Conservation (phyloP, 1,140 invertebrate species). For the Drosophila sulfurigaster region DNA sequence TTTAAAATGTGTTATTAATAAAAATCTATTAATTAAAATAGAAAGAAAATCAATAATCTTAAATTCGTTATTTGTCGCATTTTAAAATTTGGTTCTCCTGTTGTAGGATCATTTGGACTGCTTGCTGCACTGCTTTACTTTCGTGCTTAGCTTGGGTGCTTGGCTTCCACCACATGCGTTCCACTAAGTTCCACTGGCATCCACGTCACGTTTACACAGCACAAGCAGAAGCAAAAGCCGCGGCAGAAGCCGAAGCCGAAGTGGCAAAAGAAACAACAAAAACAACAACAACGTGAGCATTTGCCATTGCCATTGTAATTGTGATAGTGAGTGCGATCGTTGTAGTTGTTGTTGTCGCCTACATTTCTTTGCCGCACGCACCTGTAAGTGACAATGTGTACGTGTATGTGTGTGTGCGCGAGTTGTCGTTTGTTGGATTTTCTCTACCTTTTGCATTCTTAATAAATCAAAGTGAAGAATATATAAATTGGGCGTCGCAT, state of each 20-base stretch:
- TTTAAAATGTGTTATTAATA: background rate
- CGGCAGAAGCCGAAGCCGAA: constrained; percentile 2
- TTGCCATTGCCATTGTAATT: constrained; percentile 59
- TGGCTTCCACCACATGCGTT: constrained; percentile 20
- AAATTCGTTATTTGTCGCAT: background rate
- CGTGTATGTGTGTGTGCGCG: constrained; percentile 32
- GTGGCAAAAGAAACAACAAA: constrained; percentile 14
- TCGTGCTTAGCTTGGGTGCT: constrained; percentile 7
- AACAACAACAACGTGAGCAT: constrained; percentile 48
- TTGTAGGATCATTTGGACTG: background rate
- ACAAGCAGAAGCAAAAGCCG: constrained; percentile 30
- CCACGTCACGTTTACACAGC: constrained; percentile 66
- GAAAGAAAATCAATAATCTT: background rate
- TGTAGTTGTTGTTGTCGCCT: constrained; percentile 58
- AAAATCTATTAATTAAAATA: background rate
- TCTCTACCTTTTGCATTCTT: constrained; percentile 84
- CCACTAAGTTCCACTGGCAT: constrained; percentile 36
- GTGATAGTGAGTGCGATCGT: constrained; percentile 30
- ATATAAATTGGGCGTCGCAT: constrained; percentile 84
- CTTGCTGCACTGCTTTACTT: background rate
- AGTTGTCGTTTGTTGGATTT: constrained; percentile 53
- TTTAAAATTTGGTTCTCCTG: background rate
- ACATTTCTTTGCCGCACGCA: constrained; percentile 62
- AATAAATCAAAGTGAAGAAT: constrained; percentile 85
- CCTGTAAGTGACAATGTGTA: constrained; percentile 44